Conservation (phyloP, 2,113 vertebrate species). For the Amazona guildingii region DNA sequence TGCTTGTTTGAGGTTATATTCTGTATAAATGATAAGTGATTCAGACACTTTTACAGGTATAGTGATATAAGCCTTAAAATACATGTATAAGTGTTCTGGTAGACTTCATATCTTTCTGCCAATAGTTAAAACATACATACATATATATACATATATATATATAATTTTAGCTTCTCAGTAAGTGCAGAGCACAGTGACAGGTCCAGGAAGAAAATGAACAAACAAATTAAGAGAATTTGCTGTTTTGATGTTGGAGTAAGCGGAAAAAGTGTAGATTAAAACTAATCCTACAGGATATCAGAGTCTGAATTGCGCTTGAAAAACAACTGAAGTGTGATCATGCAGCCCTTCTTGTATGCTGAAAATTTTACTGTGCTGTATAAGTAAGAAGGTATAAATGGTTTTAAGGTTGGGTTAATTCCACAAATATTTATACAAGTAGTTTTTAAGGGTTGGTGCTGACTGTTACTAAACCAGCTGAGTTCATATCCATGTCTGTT, state of each 20-base stretch:
- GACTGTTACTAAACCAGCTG: not conserved
- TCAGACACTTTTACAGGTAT: not conserved
- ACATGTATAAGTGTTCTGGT: not conserved
- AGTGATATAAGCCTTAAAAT: not conserved
- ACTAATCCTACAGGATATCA: not conserved
- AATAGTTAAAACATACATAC: not conserved
- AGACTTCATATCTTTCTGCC: not conserved
- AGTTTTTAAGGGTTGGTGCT: not conserved
- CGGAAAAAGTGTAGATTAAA: not conserved
- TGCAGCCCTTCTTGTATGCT: not conserved
- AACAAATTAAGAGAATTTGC: not conserved
- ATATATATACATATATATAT: not conserved
- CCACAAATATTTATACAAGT: slow-evolving; percentile 30
- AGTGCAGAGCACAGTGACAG: not conserved
- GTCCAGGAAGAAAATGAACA: not conserved
- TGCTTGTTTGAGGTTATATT: not conserved
- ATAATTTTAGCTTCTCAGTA: not conserved
- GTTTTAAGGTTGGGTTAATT: slow-evolving; percentile 23
- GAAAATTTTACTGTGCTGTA: not conserved
- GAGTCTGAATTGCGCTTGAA: not conserved
- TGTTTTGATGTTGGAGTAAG: not conserved
- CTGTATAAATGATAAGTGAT: not conserved
- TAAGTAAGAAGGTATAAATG: not conserved
- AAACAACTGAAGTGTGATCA: not conserved
- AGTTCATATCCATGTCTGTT: not conserved